A percentile compares a stretch with the other conserved stretches of the same genome.
phyloP scores from a whole-genome alignment of 2,113 vertebrate genomes.

The Oxyura jamaicensis region DNA sequence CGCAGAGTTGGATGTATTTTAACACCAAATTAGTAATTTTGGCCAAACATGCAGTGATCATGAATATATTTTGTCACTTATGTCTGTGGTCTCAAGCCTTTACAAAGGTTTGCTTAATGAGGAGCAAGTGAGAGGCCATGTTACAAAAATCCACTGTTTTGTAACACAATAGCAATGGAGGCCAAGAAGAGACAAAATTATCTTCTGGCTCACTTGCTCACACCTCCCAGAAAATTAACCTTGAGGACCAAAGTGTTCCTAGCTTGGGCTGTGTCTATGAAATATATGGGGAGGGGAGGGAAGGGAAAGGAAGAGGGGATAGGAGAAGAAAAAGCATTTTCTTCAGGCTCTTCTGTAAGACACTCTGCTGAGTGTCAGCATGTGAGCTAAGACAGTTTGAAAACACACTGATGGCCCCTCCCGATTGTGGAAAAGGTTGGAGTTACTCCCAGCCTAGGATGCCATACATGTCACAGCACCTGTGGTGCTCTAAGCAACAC shows the following conservation, averaged over 20 bases:
- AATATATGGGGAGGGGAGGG: background rate
- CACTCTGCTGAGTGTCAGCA: background rate
- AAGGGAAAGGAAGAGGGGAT: background rate
- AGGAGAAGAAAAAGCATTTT: background rate
- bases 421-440: background rate
- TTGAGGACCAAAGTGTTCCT: background rate
- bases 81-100: conserved; percentile 63
- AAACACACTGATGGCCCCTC: background rate
- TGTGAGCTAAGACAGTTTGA: background rate
- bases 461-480: background rate
- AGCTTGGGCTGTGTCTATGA: background rate
- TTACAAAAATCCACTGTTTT: background rate
- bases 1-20: background rate
- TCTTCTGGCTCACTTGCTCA: conserved; percentile 46
- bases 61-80: conserved; percentile 20
- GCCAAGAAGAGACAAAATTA: conserved; percentile 20
- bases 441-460: background rate
- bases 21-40: conserved; percentile 40
- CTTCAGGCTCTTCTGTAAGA: background rate
- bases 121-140: conserved; percentile 58
- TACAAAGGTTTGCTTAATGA: conserved; percentile 70
- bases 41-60: conserved; percentile 34
- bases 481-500: background rate
- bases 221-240: conserved; percentile 1
- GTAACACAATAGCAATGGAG: background rate